phyloP scores from a whole-genome alignment of 2,113 vertebrate genomes.

The Lagopus leucura region DNA sequence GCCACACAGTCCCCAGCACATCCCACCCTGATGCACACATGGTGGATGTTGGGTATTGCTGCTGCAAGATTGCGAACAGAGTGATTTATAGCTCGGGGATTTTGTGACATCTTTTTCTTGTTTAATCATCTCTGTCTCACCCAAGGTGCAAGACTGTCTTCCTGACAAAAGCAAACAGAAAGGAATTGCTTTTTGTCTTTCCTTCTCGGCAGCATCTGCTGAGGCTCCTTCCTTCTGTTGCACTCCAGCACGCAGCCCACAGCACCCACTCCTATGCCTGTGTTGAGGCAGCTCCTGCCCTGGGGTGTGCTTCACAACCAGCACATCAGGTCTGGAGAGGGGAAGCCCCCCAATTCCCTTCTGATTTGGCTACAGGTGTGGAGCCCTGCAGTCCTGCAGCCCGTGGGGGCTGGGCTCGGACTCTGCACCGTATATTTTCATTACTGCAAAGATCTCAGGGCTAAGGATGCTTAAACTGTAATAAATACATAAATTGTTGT shows the following conservation, averaged over 20 bases:
- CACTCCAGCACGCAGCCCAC: not conserved
- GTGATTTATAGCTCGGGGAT: constrained; percentile 42
- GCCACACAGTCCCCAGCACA: not conserved
- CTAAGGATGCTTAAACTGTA: constrained; percentile 51
- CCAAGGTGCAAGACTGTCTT: constrained; percentile 16
- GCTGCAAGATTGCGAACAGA: not conserved
- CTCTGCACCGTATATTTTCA: constrained; percentile 25
- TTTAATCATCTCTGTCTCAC: constrained; percentile 35
- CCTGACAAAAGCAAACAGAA: not conserved
- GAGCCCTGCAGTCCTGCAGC: not conserved
- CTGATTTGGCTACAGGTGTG: not conserved
- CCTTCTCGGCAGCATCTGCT: not conserved
- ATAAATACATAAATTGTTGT: constrained; percentile 61
- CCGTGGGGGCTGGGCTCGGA: not conserved
- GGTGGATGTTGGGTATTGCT: not conserved
- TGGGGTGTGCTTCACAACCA: not conserved
- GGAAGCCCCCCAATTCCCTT: not conserved
- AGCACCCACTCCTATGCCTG: not conserved
- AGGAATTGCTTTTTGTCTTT: not conserved
- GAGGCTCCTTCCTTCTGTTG: not conserved
- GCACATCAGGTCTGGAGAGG: not conserved
- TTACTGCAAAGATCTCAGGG: constrained; percentile 47
- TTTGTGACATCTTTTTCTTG: constrained; percentile 40
- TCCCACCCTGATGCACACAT: fast-evolving
- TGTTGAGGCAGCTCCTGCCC: not conserved